Conservation (phyloP, 2,797 vertebrate species). For the Erithacus rubecula region DNA sequence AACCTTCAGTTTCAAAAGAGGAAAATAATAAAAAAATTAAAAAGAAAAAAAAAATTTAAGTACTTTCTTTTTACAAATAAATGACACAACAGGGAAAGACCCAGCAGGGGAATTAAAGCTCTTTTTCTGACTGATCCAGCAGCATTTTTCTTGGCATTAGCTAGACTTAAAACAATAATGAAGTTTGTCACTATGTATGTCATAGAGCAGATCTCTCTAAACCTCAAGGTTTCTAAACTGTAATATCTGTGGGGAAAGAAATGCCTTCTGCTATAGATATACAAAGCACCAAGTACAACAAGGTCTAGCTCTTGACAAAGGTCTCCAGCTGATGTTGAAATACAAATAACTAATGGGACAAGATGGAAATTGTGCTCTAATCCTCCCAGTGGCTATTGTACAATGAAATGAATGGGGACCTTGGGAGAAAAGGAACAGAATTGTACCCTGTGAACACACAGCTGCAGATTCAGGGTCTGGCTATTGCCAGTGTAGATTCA, state of each 20-base stretch:
- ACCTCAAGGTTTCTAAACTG: constrained; percentile 52
- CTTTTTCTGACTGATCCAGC: constrained; percentile 38
- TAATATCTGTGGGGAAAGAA: constrained; percentile 53
- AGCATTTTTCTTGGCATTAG: constrained; percentile 50
- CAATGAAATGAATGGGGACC: not conserved
- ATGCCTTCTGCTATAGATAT: constrained; percentile 34
- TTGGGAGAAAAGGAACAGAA: not conserved
- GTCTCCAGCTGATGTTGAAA: constrained; percentile 57
- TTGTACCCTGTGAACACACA: not conserved
- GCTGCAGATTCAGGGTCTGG: not conserved
- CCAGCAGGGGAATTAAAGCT: constrained; percentile 38
- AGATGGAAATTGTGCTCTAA: constrained; percentile 49
- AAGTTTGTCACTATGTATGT: constrained; percentile 46
- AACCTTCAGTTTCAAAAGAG: not conserved
- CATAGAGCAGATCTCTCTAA: constrained; percentile 27
- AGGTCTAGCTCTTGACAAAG: constrained; percentile 59
- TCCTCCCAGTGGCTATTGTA: constrained; percentile 40
- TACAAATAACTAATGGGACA: constrained; percentile 49
- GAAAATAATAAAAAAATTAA: not conserved
- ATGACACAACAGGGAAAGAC: not conserved
- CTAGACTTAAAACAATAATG: constrained; percentile 51
- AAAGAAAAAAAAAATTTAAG: not conserved
- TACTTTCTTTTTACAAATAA: constrained; percentile 35
- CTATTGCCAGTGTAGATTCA: not conserved
- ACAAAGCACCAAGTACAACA: constrained; percentile 31